Percentiles rank a stretch among this genome's conserved stretches.
phyloP scores from a whole-genome alignment of 2,888 invertebrate genomes.

The Ophion costatus region DNA sequence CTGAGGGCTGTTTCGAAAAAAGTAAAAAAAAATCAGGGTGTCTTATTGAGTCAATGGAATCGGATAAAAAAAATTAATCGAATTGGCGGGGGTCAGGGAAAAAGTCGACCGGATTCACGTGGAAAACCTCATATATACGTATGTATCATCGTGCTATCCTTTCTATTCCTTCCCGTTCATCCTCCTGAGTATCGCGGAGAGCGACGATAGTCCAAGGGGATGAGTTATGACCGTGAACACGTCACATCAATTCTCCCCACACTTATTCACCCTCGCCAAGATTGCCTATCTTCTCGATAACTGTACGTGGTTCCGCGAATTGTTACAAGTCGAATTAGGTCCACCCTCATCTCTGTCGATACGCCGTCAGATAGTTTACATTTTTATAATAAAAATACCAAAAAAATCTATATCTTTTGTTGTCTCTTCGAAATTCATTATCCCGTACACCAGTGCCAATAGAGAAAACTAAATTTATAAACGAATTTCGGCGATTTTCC shows the following conservation, averaged over 20 bases:
- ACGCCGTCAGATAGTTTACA: background rate
- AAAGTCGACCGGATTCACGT: too few species aligned
- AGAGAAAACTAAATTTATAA: background rate
- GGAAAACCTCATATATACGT: too few species aligned
- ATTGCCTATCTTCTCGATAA: constrained; percentile 44
- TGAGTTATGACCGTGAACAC: constrained; percentile 40
- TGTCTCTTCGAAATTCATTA: background rate
- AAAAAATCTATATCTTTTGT: background rate
- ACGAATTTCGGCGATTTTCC: background rate
- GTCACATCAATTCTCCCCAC: constrained; percentile 52
- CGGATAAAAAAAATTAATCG: too few species aligned
- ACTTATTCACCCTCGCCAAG: constrained; percentile 48
- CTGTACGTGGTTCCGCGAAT: background rate
- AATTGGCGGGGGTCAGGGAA: too few species aligned
- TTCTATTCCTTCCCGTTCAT: background rate
- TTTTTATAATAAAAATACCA: too few species aligned
- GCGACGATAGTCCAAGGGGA: constrained; percentile 3
- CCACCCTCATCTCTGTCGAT: background rate
- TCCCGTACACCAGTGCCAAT: background rate
- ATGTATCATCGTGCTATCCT: too few species aligned
- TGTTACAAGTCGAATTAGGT: background rate
- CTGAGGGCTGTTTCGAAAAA: too few species aligned
- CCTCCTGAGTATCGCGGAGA: background rate
- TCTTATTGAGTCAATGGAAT: too few species aligned
- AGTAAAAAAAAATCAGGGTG: too few species aligned